A percentile compares a stretch with the other conserved stretches of the same genome.
Conservation (phyloP, 1,140 invertebrate genomes). For the Drosophila biarmipes region DNA sequence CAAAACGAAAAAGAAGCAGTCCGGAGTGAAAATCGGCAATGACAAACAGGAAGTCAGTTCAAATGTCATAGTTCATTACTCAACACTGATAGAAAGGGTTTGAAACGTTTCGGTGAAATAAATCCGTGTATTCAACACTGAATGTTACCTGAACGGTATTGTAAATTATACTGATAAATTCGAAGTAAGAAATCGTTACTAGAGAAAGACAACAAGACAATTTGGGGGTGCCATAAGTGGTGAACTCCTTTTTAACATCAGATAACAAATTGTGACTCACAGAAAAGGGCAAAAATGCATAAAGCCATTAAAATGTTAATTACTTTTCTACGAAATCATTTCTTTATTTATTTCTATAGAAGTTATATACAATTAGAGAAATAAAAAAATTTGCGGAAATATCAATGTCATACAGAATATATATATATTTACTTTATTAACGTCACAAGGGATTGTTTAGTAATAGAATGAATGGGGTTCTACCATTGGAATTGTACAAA, state of each 20-base stretch:
- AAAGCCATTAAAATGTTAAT: neutral
- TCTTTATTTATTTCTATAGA: no score
- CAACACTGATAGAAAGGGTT: neutral
- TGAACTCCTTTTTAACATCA: neutral
- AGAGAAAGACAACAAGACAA: neutral
- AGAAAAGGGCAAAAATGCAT: neutral
- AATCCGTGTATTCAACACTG: no score
- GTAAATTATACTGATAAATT: no score
- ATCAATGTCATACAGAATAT: neutral
- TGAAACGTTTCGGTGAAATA: no score
- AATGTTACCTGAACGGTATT: no score
- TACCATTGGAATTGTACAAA: neutral
- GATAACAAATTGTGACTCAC: neutral
- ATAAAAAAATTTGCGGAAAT: no score
- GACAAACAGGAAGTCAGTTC: neutral
- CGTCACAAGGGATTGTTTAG: no score
- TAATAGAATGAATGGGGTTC: neutral
- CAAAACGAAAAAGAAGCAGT: no score
- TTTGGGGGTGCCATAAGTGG: neutral
- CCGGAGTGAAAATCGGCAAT: neutral
- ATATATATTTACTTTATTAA: no score
- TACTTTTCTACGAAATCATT: neutral
- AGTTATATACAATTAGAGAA: no score
- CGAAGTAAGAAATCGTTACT: neutral
- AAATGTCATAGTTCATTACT: neutral